Percentiles rank a stretch among this genome's conserved stretches.
Conservation (phyloP, 2,113 vertebrate genomes). For the Rousettus leschenaultii region DNA sequence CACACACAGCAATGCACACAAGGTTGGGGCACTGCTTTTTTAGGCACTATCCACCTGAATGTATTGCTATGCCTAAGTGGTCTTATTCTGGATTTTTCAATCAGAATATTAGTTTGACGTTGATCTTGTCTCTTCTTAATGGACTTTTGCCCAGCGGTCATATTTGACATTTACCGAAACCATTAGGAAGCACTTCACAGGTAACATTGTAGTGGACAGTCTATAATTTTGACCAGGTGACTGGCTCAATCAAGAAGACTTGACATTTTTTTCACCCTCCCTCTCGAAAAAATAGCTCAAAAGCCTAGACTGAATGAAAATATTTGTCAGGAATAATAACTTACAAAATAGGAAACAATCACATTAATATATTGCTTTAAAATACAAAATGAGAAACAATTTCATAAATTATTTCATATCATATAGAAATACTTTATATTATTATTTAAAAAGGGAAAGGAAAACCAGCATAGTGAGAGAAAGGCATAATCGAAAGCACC, state of each 20-base stretch:
- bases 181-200: not conserved
- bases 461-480: not conserved
- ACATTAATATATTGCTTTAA: not conserved
- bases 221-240: not conserved
- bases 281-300: not conserved
- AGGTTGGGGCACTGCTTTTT: not conserved
- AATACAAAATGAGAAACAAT: not conserved
- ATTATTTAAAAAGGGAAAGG: not conserved
- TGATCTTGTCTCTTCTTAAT: not conserved
- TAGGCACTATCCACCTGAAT: not conserved
- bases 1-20: accelerated
- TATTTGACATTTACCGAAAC: not conserved
- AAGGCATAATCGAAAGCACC: not conserved
- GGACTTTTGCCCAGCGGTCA: not conserved
- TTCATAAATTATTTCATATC: not conserved
- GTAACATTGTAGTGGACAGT: not conserved
- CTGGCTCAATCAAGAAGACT: not conserved
- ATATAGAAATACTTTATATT: not conserved
- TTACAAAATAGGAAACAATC: not conserved
- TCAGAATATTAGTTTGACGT: not conserved
- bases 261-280: not conserved
- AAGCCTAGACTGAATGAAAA: not conserved
- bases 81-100: not conserved
- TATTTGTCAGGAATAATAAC: not conserved
- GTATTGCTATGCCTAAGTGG: not conserved